Evolutionary conservation across 2,113 vertebrate species (phyloP), one percentile per base, ranked within the genome.

Genomic region (Forbesichthys papilliferus): DNA sequence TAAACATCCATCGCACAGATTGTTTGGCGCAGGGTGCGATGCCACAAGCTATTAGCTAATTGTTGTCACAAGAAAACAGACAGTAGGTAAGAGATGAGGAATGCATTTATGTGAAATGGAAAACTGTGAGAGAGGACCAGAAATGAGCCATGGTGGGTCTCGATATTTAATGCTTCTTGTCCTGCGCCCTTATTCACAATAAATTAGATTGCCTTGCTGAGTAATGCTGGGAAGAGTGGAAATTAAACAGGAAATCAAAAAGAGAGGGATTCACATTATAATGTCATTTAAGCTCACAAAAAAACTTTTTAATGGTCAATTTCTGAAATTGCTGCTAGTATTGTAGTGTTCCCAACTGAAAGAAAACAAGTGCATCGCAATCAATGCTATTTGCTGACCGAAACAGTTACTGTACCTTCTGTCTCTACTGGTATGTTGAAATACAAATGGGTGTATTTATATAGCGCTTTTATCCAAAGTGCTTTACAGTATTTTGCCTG

Each of bases 141-240:
- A 55, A 16, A 55, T 4, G 57, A 53, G 47, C 46, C 10, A 66
- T 18, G 64, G 66, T 60, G 48, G 49, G 18, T 42, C n/a, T 14
- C 53, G 53, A 36, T 58, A 11, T 77, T 77, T 73, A 73, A 74
- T 27, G 51, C 48, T 48, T 55, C 46, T 5, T 11, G 14, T 68
- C 53, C 14, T 34, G 14, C 27, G 55, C 57, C 33, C 10, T 71
- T 48, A 66, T 11, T 69, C 13, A 7, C 5, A 16, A 33, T 27
- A 7, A 60, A 74, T 66, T 5, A 6, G 47, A 74, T 77, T 27
- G 66, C 42, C 3, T 71, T n/a, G 14, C 13, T 48, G 42, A 14
- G 20, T 61, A 11, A 59, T 53, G 56, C 14, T 33, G 46, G 10
- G n/a, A 61, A 55, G 42, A 14, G 9, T 34, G 55, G 5, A 52